Base-by-base conservation (phyloP, 2,797 vertebrate species). In the Eulemur coronatus region DNA sequence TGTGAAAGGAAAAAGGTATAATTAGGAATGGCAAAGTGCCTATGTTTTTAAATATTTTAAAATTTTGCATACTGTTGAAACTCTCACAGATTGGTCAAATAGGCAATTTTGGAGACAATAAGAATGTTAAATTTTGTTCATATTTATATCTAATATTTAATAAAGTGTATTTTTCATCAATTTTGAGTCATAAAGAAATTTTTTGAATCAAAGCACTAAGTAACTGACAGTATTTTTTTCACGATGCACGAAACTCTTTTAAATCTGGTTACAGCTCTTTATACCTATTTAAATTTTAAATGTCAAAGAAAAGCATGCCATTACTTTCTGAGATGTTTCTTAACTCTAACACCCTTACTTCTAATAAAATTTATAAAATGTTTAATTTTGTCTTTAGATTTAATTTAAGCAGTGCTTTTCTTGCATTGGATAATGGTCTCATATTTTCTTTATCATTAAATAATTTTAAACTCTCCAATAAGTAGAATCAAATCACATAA, bases 341-440 rank as follows among this genome's bases (percentile, higher is more conserved):
- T 93, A 59, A 86, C 33, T 78, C 38, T 89, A 85, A 82, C 46
- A 95, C 46, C 57, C 48, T 78, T 86, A 85, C 41, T 73, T 97
- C 85, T 88, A 96, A 95, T 26, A 91, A 94, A 91, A 93, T n/a
- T 81, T 91, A 82, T 20, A 96, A 98, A 96, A 63, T n/a, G 24
- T 13, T 96, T 52, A 85, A 81, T 4, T 86, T 82, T 57, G 28
- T 24, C 87, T 85, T 73, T 76, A 67, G 4, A 90, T 96, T 96
- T 92, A 61, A 96, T 87, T 70, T 84, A 95, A 92, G 75, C 28
- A 22, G 24, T 59, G 18, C 8, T 88, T 90, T 94, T 78, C 43
- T 76, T 88, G 52, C 33, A 48, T 3, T 95, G 14, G 84, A 90
- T 87, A 93, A 90, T 46, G 11, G 3, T 30, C 46, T 63, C 48